Evolutionary conservation across 2,888 invertebrate species (phyloP).

Genomic region (Drosophila rubida): DNA sequence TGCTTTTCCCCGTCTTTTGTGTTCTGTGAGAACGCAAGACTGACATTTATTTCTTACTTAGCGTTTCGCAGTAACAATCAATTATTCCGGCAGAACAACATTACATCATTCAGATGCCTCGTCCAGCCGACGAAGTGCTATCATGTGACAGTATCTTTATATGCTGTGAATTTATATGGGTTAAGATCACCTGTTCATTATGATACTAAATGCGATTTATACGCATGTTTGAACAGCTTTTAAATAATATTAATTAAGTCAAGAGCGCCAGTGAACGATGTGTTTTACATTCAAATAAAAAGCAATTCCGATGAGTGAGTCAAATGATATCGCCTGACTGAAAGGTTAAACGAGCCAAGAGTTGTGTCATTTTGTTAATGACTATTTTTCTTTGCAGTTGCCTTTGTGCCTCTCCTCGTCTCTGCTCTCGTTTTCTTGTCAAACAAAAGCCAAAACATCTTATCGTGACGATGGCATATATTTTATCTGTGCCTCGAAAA

Average conservation of each 20-base stretch:
- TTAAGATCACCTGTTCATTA: conserved; percentile 10
- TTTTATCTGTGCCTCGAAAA: conserved; percentile 58
- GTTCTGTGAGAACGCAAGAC: not conserved
- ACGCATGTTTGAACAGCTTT: conserved; percentile 46
- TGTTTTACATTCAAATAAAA: conserved; percentile 22
- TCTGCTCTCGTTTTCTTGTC: conserved; percentile 29
- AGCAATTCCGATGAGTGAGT: conserved; percentile 39
- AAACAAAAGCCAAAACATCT: conserved; percentile 59
- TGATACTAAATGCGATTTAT: conserved; percentile 12
- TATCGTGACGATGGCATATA: conserved; percentile 69
- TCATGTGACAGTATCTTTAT: conserved; percentile 4
- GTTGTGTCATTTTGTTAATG: conserved; percentile 63
- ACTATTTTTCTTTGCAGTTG: conserved; percentile 30
- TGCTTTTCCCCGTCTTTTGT: not conserved
- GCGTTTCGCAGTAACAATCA: not conserved
- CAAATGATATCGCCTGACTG: conserved; percentile 34
- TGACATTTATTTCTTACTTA: not conserved
- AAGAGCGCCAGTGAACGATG: conserved; percentile 48
- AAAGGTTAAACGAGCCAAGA: conserved; percentile 44
- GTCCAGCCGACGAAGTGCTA: not conserved
- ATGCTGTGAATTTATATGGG: not conserved
- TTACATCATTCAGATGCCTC: not conserved
- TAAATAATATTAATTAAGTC: conserved; percentile 46
- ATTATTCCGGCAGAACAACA: conserved; percentile 4
- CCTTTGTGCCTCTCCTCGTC: conserved; percentile 37